Evolutionary conservation across 2,888 invertebrate genomes (phyloP).

Genomic region (Empis livida): DNA sequence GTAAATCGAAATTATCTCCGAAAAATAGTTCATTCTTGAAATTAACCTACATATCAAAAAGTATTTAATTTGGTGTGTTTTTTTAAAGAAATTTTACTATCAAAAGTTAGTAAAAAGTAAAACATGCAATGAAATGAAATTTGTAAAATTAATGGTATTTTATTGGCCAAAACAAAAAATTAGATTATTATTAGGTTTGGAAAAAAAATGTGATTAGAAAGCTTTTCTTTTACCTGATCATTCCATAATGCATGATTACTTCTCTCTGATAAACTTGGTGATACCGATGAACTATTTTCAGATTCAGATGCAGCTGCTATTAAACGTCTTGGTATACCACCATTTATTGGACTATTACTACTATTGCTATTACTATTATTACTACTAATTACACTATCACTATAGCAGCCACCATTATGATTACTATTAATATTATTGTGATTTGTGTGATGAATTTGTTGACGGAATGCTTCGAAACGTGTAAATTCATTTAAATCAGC

Average conservation of each 20-base stretch:
- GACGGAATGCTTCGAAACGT: conserved; percentile 13
- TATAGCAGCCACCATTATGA: conserved; percentile 1
- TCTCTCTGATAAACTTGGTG: conserved; percentile 20
- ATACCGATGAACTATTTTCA: conserved; percentile 19
- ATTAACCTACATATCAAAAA: too few relatives aligned
- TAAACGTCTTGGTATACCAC: conserved; percentile 12
- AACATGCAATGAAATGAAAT: too few relatives aligned
- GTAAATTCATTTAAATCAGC: conserved; percentile 18
- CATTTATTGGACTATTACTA: conserved; percentile 4
- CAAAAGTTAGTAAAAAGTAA: too few relatives aligned
- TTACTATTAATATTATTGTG: neutral
- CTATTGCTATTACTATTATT: conserved; percentile 16
- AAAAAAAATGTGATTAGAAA: too few relatives aligned
- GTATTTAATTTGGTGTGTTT: too few relatives aligned
- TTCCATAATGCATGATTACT: conserved; percentile 18
- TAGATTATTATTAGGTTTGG: too few relatives aligned
- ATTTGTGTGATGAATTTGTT: conserved; percentile 1
- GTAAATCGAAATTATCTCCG: too few relatives aligned
- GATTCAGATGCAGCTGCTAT: conserved; percentile 15
- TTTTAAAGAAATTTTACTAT: too few relatives aligned
- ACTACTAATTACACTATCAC: conserved; percentile 13
- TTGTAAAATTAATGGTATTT: too few relatives aligned
- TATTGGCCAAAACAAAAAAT: too few relatives aligned
- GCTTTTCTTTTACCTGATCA: conserved; percentile 16
- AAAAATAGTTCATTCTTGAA: too few relatives aligned